Evolutionary conservation across 1,140 invertebrate species (phyloP).

Genomic region (Drosophila chauvacae): DNA sequence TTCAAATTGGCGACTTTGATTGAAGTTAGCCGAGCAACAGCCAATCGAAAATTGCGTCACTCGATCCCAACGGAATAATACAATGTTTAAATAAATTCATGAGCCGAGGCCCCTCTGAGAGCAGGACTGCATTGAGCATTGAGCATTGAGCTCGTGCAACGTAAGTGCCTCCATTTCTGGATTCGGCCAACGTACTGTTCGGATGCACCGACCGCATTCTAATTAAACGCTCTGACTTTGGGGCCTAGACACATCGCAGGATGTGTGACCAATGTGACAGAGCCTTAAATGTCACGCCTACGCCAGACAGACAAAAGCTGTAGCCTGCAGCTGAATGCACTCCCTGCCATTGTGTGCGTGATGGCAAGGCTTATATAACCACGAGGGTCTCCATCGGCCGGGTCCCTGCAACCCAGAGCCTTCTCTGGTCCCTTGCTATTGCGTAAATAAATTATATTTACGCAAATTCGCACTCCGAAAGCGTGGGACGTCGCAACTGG

Average conservation of each 20-base stretch:
- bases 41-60: conserved; percentile 18
- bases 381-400: conserved; percentile 41
- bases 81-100: conserved; percentile 43
- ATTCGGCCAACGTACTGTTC: conserved; percentile 5
- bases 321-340: conserved; percentile 44
- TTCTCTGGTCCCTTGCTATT: conserved; percentile 63
- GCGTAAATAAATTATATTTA: conserved; percentile 84
- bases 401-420: conserved; percentile 1
- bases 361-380: conserved; percentile 70
- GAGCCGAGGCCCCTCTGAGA: not conserved
- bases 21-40: conserved; percentile 47
- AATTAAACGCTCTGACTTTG: conserved; percentile 74
- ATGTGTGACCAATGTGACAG: conserved; percentile 63
- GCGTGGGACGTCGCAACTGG: conserved; percentile 42
- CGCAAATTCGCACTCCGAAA: conserved; percentile 79
- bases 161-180: not conserved
- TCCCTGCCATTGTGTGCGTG: conserved; percentile 30
- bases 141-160: not conserved
- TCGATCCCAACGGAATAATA: conserved; percentile 4
- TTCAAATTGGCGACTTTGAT: conserved; percentile 67
- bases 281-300: conserved; percentile 75
- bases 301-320: conserved; percentile 41
- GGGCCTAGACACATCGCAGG: conserved; percentile 45
- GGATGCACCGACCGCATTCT: conserved; percentile 60
- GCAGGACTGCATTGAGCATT: not conserved